Evolutionary conservation across 2,888 invertebrate genomes (phyloP), one percentile per base, ranked within the genome.

Genomic region (Agrotis ipsilon): DNA sequence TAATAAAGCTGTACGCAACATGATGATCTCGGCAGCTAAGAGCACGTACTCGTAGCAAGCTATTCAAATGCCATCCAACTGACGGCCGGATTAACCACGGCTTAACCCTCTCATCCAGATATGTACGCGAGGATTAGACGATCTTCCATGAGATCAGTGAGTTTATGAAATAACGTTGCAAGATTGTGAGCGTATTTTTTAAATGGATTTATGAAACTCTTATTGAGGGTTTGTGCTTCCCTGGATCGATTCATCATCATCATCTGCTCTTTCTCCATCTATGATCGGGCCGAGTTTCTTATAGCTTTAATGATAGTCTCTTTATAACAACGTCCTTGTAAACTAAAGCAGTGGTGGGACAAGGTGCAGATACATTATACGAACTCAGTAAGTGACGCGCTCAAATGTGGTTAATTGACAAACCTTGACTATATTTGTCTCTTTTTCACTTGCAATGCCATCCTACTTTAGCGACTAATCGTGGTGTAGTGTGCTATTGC

Each of bases 21-120:
- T 63, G 58, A 62, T 68, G 64, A 64, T 61, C 39, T 24, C 48
- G n/a, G 13, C 3, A 49, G 39, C 14, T 18, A 13, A 16, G 21
- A 55, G 19, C 13, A 32, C 9, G 16, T 18, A 27, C 13, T 24
- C 9, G 16, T 18, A 27, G n/a, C 57, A 52, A 51, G 60, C 46
- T 21, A 68, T n/a, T 59, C 27, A 76, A 64, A 68, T 24, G 61
- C 60, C 46, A 61, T 46, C 57, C 9, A 64, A 54, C 64, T 61
- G 71, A 80, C 58, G 24, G 45, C 45, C 52, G 62, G 71, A 65
- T 82, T 82, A 82, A 21, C 32, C n/a, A 49, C 4, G n/a, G 48
- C 58, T 81, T 72, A 75, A 62, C 61, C 46, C 51, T 24, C 45
- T 73, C 54, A 66, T 70, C 54, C 52, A 59, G 60, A 43, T 51